Base-by-base conservation (phyloP, 2,113 vertebrate species). In the Smithornis capensis region DNA sequence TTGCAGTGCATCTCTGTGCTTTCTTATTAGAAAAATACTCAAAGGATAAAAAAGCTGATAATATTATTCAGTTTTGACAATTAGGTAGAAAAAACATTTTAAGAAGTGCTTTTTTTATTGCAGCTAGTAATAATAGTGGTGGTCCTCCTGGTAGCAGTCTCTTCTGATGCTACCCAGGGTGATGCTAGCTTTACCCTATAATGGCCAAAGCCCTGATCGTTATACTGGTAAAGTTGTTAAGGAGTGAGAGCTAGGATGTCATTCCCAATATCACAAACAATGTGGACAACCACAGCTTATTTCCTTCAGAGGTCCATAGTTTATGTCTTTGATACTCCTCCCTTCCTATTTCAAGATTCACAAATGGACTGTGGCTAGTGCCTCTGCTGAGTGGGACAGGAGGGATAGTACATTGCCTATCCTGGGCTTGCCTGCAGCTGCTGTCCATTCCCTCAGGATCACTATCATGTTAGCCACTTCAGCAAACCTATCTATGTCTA, bases 11-110 rank as follows among this genome's bases (percentile, higher is more conserved):
- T 98, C 98, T 98, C 97, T 57, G 92, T 6, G 97, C 97, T 97
- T 98, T 98, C 98, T 98, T 98, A 98, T 98, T 98, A 98, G 98
- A 98, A 98, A 98, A 98, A 98, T 98, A 98, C 98, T 98, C 98
- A 98, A 97, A 98, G 98, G 98, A 98, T 98, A 97, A 98, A 98
- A 98, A 98, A 98, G 96, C 98, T 98, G 98, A 98, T 98, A 98
- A 98, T 98, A 98, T 98, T 98, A 98, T 98, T 98, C 98, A 96
- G 97, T 98, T 98, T 98, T 98, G 97, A 98, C 98, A 98, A 98
- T 98, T 98, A 98, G 97, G 97, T 97, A 96, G 96, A 95, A 98
- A 97, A 97, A 97, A 95, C 95, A 97, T 96, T 97, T 97, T 95
- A 97, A 97, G 97, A 97, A 98, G 97, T 97, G 97, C 91, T 97